Evolutionary conservation across 2,113 vertebrate species (phyloP).

Genomic region (Neolamprologus brichardi): DNA sequence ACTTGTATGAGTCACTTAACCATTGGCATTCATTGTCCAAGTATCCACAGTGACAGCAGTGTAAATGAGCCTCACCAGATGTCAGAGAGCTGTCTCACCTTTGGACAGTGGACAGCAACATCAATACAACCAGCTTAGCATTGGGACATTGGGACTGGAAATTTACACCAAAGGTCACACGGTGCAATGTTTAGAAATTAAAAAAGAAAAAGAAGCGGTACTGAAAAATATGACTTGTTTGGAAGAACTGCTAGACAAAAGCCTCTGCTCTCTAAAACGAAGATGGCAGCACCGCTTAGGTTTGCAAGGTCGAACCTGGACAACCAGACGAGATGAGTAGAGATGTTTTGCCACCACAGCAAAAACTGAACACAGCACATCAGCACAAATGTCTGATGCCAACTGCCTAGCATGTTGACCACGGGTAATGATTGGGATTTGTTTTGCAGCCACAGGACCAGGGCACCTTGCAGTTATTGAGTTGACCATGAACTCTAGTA

Average conservation of each 20-base stretch:
- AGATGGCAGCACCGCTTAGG: neutral
- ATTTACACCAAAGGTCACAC: neutral
- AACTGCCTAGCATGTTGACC: neutral
- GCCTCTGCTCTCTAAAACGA: neutral
- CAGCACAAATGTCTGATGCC: neutral
- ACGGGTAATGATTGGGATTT: neutral
- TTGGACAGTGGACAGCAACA: neutral
- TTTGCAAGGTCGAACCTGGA: neutral
- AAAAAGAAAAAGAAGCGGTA: neutral
- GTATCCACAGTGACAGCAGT: neutral
- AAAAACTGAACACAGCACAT: neutral
- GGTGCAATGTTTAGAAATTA: neutral
- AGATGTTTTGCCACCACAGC: neutral
- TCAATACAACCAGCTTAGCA: slow-evolving; percentile 15
- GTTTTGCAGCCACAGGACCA: neutral
- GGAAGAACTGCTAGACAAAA: neutral
- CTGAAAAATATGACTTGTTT: neutral
- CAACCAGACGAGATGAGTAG: neutral
- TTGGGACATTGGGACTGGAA: neutral
- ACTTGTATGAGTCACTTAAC: neutral
- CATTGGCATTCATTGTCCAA: neutral
- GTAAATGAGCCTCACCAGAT: neutral
- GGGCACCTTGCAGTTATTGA: neutral
- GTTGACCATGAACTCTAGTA: neutral
- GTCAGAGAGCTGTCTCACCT: neutral